Percentiles rank a stretch among this genome's conserved stretches.
These are phyloP conservation scores for Drosophila paracracens DNA, from an alignment of 2,888 invertebrate genomes.

Conservation along the genomic window DNA sequence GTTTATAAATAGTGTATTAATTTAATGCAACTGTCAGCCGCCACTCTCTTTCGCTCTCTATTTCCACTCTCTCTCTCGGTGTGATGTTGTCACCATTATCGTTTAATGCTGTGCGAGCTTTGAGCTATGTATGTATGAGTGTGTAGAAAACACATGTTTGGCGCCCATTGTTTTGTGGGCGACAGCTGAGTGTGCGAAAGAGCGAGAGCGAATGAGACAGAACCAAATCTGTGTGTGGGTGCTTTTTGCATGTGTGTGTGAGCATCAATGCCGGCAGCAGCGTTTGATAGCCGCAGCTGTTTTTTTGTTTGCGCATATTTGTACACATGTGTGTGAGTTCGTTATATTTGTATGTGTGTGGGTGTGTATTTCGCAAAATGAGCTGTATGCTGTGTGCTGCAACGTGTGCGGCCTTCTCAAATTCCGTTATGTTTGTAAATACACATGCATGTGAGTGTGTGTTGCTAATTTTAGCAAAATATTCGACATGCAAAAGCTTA, in stretches of 20 bases:
- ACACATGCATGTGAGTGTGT: slow-evolving; percentile 9
- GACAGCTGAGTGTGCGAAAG: slow-evolving; percentile 71
- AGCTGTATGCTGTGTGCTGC: slow-evolving; percentile 41
- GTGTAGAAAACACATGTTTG: slow-evolving; percentile 74
- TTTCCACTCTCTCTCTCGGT: slow-evolving; percentile 27
- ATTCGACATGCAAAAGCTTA: slow-evolving; percentile 47
- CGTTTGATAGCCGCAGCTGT: slow-evolving; percentile 53
- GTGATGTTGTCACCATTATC: slow-evolving; percentile 61
- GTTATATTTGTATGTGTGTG: slow-evolving; percentile 9
- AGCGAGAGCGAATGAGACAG: slow-evolving; percentile 72
- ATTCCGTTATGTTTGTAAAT: slow-evolving; percentile 65
- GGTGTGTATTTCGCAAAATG: slow-evolving; percentile 39
- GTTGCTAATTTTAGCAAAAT: slow-evolving; percentile 57
- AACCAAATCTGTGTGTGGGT: slow-evolving; percentile 19
- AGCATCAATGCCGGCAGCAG: slow-evolving; percentile 57
- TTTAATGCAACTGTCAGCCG: slow-evolving; percentile 32
- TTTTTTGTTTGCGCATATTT: slow-evolving; percentile 48
- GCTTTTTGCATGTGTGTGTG: slow-evolving; percentile 10
- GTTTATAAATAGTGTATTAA: slow-evolving; percentile 47
- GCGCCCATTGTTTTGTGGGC: slow-evolving; percentile 66
- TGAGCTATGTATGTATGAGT: slow-evolving; percentile 28
- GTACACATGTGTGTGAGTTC: slow-evolving; percentile 6
- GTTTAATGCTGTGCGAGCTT: slow-evolving; percentile 21
- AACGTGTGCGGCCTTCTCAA: slow-evolving; percentile 71
- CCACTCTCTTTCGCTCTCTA: slow-evolving; percentile 14